Base-by-base conservation (phyloP, 2,113 vertebrate genomes). In the Todiramphus chloris region DNA sequence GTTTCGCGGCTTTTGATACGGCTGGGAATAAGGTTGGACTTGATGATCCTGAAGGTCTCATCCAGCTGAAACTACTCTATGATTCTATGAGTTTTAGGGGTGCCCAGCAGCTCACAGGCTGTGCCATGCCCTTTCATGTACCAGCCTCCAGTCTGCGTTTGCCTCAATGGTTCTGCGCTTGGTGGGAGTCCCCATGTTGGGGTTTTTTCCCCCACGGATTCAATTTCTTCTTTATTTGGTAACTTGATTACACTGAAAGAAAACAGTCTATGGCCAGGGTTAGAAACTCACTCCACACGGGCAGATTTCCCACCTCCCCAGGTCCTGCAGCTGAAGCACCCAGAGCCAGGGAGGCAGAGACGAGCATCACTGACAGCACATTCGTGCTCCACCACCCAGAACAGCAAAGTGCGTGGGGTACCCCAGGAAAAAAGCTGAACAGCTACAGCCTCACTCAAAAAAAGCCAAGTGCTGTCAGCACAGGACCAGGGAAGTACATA, bases 391-490 rank as follows among this genome's bases (percentile, higher is more conserved):
- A 4, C 19, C 41, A 37, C 18, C 14, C 63, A 16, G 11, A 25
- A 10, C 19, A 10, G 39, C 39, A 5, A 35, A 35, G 39, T 1
- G 11, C 33, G 11, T 1, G 0, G n/a, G 1, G 67, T 16, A 10
- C 60, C 37, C 10, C 39, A 7, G 59, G 11, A 24, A 39, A 53
- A 14, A 46, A 58, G 33, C 1, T 11, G 16, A 63, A 59, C 35
- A 39, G 37, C 67, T 60, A 17, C 67, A 48, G n/a, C 81, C 66
- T 59, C 17, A 3, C 35, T 6, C 44, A 12, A 10, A 31, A 31
- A 56, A 55, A 58, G 12, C 60, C 82, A 62, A 35, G 19, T 19
- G 5, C 41, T 11, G 23, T 30, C 43, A 53, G 37, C 37, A 25
- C 10, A 43, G 74, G 28, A 31, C 13, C 48, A 13, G 28, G 37